Conservation (phyloP, 92 coral and sea anemone species). For the Montipora capitata region DNA sequence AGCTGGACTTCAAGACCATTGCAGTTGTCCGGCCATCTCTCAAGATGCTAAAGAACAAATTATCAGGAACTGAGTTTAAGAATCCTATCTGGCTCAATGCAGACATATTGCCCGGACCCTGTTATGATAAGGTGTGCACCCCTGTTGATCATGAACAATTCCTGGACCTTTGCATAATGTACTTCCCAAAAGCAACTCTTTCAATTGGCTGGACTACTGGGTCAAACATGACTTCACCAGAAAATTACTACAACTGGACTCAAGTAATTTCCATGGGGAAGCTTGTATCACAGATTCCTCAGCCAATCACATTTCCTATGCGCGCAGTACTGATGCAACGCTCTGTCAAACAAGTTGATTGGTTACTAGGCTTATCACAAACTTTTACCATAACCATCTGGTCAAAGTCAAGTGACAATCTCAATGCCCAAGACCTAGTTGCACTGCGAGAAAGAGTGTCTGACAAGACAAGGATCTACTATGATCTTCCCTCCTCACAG, state of each 20-base stretch:
- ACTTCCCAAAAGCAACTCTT: conserved; percentile 81
- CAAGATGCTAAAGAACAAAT: conserved; percentile 56
- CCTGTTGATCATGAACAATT: conserved; percentile 83
- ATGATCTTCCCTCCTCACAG: conserved; percentile 87
- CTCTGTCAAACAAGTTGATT: conserved; percentile 78
- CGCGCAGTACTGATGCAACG: conserved; percentile 78
- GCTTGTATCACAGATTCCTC: conserved; percentile 66
- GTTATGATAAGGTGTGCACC: conserved; percentile 68
- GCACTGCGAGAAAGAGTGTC: conserved; percentile 60
- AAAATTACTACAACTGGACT: conserved; percentile 73
- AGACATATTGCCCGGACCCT: conserved; percentile 89
- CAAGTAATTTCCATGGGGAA: conserved; percentile 85
- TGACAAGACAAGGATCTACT: conserved; percentile 82
- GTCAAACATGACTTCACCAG: conserved; percentile 41
- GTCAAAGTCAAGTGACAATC: conserved; percentile 76
- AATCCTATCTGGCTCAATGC: conserved; percentile 95
- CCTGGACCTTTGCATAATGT: conserved; percentile 64
- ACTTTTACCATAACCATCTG: conserved; percentile 92
- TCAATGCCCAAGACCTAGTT: conserved; percentile 75
- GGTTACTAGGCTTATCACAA: conserved; percentile 82
- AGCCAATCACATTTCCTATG: conserved; percentile 93
- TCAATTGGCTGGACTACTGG: conserved; percentile 94
- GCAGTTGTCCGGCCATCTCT: conserved; percentile 87
- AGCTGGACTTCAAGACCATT: conserved; percentile 90
- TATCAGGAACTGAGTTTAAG: conserved; percentile 27